These are phyloP conservation scores for Metaphire vulgaris DNA, from an alignment of 1,140 invertebrate genomes.

Conservation along the genomic window DNA sequence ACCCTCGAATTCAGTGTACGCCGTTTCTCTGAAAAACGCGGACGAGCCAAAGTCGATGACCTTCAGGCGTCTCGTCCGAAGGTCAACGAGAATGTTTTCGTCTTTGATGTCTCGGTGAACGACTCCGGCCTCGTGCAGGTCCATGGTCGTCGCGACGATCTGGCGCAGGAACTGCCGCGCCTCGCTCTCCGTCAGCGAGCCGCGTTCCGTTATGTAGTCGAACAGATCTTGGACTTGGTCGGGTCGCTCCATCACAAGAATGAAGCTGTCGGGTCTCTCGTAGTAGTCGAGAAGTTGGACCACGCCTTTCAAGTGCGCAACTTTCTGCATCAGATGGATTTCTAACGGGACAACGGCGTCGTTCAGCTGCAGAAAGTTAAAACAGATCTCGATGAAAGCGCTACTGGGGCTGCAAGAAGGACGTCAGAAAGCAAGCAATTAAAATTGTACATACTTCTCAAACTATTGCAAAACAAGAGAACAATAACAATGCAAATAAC, in stretches of 20 bases:
- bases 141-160: conserved; percentile 49
- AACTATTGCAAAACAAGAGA: too few relatives aligned
- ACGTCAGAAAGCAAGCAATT: too few relatives aligned
- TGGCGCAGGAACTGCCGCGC: conserved; percentile 58
- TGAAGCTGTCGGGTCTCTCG: conserved; percentile 55
- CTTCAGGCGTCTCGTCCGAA: conserved; percentile 52
- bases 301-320: conserved; percentile 58
- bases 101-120: conserved; percentile 66
- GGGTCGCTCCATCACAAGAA: conserved; percentile 64
- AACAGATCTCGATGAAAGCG: too few relatives aligned
- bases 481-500: too few relatives aligned
- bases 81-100: conserved; percentile 63
- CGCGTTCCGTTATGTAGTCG: conserved; percentile 64
- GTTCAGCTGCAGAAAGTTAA: too few relatives aligned
- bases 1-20: conserved; percentile 67
- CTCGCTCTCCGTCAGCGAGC: conserved; percentile 56
- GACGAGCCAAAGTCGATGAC: conserved; percentile 60
- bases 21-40: conserved; percentile 61
- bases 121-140: conserved; percentile 48
- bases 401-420: too few relatives aligned
- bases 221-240: conserved; percentile 62
- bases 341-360: conserved; percentile 58
- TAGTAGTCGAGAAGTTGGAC: conserved; percentile 61
- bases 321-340: conserved; percentile 59
- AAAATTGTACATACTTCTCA: too few relatives aligned